phyloP scores from a whole-genome alignment of 2,797 vertebrate species.

The Epinephelus malabaricus region DNA sequence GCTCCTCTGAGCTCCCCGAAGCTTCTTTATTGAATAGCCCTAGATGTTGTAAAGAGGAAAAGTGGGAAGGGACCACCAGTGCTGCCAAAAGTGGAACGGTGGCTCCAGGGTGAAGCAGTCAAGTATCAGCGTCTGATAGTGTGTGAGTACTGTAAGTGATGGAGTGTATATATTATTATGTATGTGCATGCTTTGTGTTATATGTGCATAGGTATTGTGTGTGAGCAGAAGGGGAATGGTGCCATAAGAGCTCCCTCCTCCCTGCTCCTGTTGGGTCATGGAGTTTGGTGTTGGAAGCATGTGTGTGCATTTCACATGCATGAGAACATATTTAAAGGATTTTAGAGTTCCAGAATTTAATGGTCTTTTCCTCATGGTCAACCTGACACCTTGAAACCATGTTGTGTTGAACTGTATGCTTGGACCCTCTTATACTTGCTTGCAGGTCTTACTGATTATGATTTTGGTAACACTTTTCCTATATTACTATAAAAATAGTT shows the following conservation, averaged over 20 bases:
- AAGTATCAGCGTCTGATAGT: conserved; percentile 35
- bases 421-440: too few relatives aligned
- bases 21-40: conserved; percentile 81
- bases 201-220: neutral
- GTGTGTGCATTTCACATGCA: neutral
- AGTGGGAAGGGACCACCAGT: conserved; percentile 73
- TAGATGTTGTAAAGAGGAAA: conserved; percentile 72
- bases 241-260: neutral
- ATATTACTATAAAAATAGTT: too few relatives aligned
- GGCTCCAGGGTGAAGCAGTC: conserved; percentile 64
- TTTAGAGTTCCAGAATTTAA: neutral
- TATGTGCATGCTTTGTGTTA: conserved; percentile 13
- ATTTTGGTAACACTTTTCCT: too few relatives aligned
- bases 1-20: conserved; percentile 70
- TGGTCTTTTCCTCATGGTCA: neutral
- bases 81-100: conserved; percentile 67
- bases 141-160: conserved; percentile 33
- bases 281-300: neutral
- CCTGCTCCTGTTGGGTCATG: neutral
- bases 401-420: too few relatives aligned
- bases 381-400: too few relatives aligned
- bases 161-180: conserved; percentile 4
- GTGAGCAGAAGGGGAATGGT: neutral
- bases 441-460: too few relatives aligned
- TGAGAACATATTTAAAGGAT: neutral